Conservation (phyloP, 2,113 vertebrate genomes). For the Macaca nemestrina region DNA sequence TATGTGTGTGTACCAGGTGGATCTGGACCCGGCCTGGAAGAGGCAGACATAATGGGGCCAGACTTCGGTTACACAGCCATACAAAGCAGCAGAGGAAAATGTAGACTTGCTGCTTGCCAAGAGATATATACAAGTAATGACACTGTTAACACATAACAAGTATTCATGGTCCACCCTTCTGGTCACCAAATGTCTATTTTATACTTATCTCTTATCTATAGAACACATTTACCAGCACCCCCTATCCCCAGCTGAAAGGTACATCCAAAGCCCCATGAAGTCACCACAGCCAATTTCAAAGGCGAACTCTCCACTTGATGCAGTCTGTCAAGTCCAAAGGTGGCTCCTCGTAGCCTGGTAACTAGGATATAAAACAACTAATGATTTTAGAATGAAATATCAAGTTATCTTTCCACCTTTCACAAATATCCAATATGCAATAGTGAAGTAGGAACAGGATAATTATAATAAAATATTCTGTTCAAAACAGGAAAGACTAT, state of each 20-base stretch:
- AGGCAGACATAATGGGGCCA: neutral
- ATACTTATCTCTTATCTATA: neutral
- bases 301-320: neutral
- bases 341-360: neutral
- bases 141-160: neutral
- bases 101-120: neutral
- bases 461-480: neutral
- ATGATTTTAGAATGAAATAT: neutral
- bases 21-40: neutral
- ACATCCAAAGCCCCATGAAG: neutral
- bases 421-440: neutral
- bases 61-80: neutral
- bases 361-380: neutral
- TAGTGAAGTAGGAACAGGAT: neutral
- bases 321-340: neutral
- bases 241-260: neutral
- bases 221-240: neutral
- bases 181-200: neutral
- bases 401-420: neutral
- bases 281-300: neutral
- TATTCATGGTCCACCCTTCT: neutral
- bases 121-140: neutral
- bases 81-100: neutral
- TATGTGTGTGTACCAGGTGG: neutral
- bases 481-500: neutral